Base-by-base conservation (phyloP, 1,140 invertebrate genomes). In the Drosophila arizonae region DNA sequence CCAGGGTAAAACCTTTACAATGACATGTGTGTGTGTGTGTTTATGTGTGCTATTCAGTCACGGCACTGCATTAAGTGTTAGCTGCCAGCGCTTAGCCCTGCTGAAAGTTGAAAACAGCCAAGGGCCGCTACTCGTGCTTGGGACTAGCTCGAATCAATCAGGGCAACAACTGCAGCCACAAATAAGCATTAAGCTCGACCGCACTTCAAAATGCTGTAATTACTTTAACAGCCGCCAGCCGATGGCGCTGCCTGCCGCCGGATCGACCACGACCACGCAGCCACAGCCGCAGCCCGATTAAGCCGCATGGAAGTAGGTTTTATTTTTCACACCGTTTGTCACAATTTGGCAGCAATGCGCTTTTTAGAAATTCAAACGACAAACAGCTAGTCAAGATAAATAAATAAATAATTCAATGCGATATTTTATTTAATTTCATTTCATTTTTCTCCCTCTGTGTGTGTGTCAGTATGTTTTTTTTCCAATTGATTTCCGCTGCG, bases 391-490 rank as follows among this genome's bases (percentile, higher is more conserved):
- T 15, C 39, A 72, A 65, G 68, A 76, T 82, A 79, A 88, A 88
- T 87, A 88, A 87, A 85, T 87, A 88, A 87, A 85, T 85, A 85
- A 84, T 85, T 84, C 56, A 67, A 85, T 76, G 67, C 46, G 21
- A 68, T 56, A 76, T 67, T 73, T 61, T 57, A 69, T 65, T 51
- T 50, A 5, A 43, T 43, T 51, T 50, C n/a, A 43, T 43, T 43
- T 43, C 9, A 4, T 43, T 46, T 46, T 46, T 46, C 13, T 15
- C 28, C 28, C 4, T 36, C 6, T 9, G 28, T 30, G 28, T 33
- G 33, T 33, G 8, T 33, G 8, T 33, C 33, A 8, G 33, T 33
- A 6, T 33, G 33, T 33, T 65, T 24, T 6, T 48, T 57, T 68
- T 36, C 33, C 54, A 48, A 48, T 61, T 72, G 68, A 60, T 67